Conservation (phyloP, 2,888 invertebrate species). For the Diogma glabrata region DNA sequence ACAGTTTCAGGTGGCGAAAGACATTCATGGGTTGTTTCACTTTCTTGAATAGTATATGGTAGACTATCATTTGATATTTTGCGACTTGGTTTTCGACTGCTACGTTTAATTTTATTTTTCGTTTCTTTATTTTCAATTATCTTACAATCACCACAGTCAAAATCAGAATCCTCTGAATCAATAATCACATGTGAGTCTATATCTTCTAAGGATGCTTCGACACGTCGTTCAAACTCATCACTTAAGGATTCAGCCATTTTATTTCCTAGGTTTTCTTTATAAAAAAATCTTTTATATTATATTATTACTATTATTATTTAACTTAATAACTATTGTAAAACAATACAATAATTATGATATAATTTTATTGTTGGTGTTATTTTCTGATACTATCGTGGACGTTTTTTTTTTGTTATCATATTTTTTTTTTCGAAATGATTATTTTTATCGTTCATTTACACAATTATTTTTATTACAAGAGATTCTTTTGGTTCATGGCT, state of each 20-base stretch:
- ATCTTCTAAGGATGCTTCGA: slow-evolving; percentile 34
- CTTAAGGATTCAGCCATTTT: slow-evolving; percentile 8
- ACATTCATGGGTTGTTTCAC: no score
- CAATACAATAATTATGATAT: no score
- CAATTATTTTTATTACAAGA: no score
- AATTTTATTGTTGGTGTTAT: slow-evolving; percentile 6
- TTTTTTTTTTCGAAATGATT: neutral
- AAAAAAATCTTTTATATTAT: neutral
- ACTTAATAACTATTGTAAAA: neutral
- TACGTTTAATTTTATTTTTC: neutral
- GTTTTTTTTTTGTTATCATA: slow-evolving; percentile 8
- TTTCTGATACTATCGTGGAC: neutral
- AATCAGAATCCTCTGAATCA: slow-evolving; percentile 12
- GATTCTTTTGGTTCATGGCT: no score
- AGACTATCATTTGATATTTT: neutral
- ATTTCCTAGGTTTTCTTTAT: slow-evolving; percentile 9
- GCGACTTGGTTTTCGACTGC: neutral
- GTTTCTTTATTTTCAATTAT: neutral
- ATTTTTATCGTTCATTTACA: slow-evolving; percentile 5
- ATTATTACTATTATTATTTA: slow-evolving; percentile 2
- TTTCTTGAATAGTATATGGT: no score
- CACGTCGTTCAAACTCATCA: slow-evolving; percentile 31
- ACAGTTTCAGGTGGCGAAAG: neutral
- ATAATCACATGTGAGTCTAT: slow-evolving; percentile 23
- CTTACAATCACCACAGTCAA: neutral